Conservation (phyloP, 2,113 vertebrate genomes). For the Vimba vimba region DNA sequence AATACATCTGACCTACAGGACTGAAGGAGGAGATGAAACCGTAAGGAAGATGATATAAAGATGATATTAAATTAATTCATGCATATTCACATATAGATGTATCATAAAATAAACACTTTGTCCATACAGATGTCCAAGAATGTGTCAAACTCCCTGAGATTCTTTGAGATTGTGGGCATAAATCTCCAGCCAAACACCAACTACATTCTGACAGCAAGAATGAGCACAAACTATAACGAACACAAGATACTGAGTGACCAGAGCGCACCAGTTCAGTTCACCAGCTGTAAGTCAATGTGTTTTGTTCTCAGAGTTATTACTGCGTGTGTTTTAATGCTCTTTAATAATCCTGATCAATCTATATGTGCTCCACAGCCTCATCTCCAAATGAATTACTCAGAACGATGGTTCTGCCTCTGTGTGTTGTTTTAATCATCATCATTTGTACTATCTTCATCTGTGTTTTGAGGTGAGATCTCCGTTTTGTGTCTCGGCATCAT, state of each 20-base stretch:
- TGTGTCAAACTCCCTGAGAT: accelerated
- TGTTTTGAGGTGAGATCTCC: constrained; percentile 65
- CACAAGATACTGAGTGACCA: constrained; percentile 62
- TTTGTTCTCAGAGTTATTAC: not conserved
- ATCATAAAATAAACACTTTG: not conserved
- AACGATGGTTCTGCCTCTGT: constrained; percentile 50
- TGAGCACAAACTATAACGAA: accelerated
- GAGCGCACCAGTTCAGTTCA: constrained; percentile 63
- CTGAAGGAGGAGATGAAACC: constrained; percentile 46
- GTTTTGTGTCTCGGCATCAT: not conserved
- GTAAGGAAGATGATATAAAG: constrained; percentile 46
- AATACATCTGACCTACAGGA: constrained; percentile 57
- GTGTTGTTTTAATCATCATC: constrained; percentile 57
- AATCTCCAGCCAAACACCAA: constrained; percentile 51
- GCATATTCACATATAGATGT: not conserved
- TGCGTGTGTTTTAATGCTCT: not conserved
- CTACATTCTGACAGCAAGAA: constrained; percentile 66
- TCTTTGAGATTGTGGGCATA: constrained; percentile 52
- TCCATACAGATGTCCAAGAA: constrained; percentile 5
- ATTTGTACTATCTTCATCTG: constrained; percentile 39
- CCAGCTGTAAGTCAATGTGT: constrained; percentile 62
- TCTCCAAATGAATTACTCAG: accelerated
- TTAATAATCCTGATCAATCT: not conserved
- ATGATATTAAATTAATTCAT: not conserved
- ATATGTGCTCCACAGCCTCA: constrained; percentile 55